Conservation (phyloP, 2,888 invertebrate genomes). For the Lordiphosa fenestrarum region DNA sequence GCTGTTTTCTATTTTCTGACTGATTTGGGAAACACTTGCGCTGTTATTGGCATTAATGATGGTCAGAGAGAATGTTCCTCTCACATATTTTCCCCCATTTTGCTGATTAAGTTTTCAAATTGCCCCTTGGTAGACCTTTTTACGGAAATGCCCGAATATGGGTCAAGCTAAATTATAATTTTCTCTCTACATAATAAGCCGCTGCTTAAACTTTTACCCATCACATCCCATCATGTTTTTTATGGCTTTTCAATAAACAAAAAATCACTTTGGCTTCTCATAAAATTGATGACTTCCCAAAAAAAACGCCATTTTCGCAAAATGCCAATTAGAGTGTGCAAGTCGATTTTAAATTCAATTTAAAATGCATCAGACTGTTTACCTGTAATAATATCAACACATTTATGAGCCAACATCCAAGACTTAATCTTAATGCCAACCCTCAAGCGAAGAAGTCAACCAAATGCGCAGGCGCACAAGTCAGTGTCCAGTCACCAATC, state of each 20-base stretch:
- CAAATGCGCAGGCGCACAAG: conserved; percentile 27
- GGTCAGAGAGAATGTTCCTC: too few species aligned
- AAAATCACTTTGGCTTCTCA: conserved; percentile 53
- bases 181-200: conserved; percentile 38
- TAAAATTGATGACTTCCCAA: conserved; percentile 20
- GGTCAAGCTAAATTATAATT: conserved; percentile 21
- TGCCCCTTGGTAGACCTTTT: too few species aligned
- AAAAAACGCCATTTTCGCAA: conserved; percentile 27
- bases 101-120: too few species aligned
- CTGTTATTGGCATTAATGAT: too few species aligned
- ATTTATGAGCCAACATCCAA: conserved; percentile 47
- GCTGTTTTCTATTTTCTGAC: too few species aligned
- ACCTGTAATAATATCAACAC: conserved; percentile 74
- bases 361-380: conserved; percentile 72
- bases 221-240: conserved; percentile 19
- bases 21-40: too few species aligned
- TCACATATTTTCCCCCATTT: too few species aligned
- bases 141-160: conserved; percentile 8
- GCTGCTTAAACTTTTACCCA: conserved; percentile 56
- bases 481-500: conserved; percentile 12
- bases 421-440: conserved; percentile 17
- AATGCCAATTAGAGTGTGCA: conserved; percentile 58
- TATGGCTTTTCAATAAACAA: conserved; percentile 63
- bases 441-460: conserved; percentile 39
- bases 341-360: conserved; percentile 63